Base-by-base conservation (phyloP, 2,113 vertebrate genomes). In the Macquaria australasica region DNA sequence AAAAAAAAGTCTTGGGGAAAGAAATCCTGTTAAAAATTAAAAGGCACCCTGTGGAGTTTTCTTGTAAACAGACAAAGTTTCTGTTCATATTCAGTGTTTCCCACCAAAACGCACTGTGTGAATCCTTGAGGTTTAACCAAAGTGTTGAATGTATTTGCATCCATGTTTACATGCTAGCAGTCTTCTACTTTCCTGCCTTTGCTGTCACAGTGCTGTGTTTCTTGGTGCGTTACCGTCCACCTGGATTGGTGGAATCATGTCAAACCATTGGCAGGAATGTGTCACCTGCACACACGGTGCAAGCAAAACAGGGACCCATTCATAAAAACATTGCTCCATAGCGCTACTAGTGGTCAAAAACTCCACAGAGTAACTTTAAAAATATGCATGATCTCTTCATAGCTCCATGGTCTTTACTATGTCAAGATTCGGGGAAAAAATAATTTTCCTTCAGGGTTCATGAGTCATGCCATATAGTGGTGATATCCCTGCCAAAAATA, bases 401-500 rank as follows among this genome's bases (percentile, higher is more conserved):
- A 28, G 8, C 10, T 51, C 25, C 3, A 50, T 39, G 12, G 50
- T 23, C 48, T 71, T 18, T 18, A 51, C 50, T 20, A 18, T 20
- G 18, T 51, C 20, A 16, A n/a, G 21, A 43, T 48, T 6, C 1
- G 15, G 25, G 2, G 2, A 8, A 31, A 60, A 34, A 71, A 71
- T 0, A 0, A 31, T 37, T 53, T 18, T n/a, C 21, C 21, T n/a
- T 55, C 20, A 55, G 50, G 21, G 28, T n/a, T 71, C 20, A 72
- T 45, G 20, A 64, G 23, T 58, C 34, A 50, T 41, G 51, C 39
- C 37, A 64, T 37, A 56, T 8, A 6, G 55, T 16, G 8, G 51
- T 45, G 11, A 8, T 55, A 31, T 53, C 41, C n/a, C 45, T 45
- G 58, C 50, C 80, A 73, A 76, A 85, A 77, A 39, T 20, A 77